A percentile compares a stretch with the other conserved stretches of the same genome.
phyloP scores from a whole-genome alignment of 2,888 invertebrate species.

The Callosobruchus maculatus region DNA sequence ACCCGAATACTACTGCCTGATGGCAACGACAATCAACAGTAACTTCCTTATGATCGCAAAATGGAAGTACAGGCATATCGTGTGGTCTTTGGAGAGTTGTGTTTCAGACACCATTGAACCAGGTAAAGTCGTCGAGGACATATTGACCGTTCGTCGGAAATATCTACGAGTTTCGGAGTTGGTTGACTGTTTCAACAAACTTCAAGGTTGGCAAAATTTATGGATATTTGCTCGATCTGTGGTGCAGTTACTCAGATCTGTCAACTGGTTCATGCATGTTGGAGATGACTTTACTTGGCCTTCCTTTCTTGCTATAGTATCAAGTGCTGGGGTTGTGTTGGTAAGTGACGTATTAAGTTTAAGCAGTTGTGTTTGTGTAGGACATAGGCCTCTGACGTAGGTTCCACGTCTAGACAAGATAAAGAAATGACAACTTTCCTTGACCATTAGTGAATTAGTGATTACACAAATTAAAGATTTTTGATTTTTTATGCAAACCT shows the following conservation, averaged over 20 bases:
- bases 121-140: background rate
- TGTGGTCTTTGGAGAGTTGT: background rate
- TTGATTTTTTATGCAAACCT: too few species aligned
- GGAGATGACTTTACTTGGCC: background rate
- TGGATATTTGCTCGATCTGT: background rate
- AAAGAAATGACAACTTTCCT: too few species aligned
- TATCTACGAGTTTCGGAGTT: background rate
- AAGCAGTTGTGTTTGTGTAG: too few species aligned
- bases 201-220: background rate
- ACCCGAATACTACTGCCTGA: background rate
- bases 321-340: background rate
- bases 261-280: background rate
- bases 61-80: background rate
- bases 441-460: too few species aligned
- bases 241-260: background rate
- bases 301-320: background rate
- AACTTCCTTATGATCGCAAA: background rate
- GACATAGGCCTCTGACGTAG: too few species aligned
- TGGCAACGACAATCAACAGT: background rate
- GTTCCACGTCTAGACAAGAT: too few species aligned
- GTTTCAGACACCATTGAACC: background rate
- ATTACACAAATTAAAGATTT: too few species aligned
- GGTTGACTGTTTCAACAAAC: background rate
- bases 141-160: background rate
- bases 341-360: background rate